Base-by-base conservation (phyloP, 2,888 invertebrate genomes). In the Drosophila mercatorum region DNA sequence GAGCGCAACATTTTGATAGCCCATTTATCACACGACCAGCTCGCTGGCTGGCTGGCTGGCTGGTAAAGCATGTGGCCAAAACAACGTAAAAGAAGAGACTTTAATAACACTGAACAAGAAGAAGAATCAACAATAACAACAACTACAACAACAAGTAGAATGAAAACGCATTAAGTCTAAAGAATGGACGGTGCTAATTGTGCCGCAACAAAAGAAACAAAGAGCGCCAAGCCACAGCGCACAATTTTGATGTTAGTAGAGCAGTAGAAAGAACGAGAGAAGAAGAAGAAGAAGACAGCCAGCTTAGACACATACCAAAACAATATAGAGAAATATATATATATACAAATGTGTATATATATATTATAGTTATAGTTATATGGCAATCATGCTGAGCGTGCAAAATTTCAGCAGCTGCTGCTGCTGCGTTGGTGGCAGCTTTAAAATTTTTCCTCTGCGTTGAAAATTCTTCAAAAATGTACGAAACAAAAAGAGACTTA, bases 151-250 rank as follows among this genome's bases (percentile, higher is more conserved):
- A n/a, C 17, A 47, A 28, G 8, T 31, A 36, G 38, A 51, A 66
- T 38, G 60, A 72, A 70, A 70, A 59, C 49, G 75, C 74, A 83
- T 83, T 83, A 83, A 66, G 65, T 69, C 51, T 46, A 55, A 74
- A 75, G 83, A 86, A 81, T 83, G 72, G 74, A 72, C 67, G 70
- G 51, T 70, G 78, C 87, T 86, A 83, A 83, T 83, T 83, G 83
- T 80, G 81, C 77, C 68, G 67, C 64, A 84, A 81, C 72, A 81
- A 81, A 68, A 81, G 66, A 76, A 61, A 80, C 61, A 55, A 72
- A 66, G 52, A 56, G 43, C 71, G 31, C 49, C 22, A 22, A 51
- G 44, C 22, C 38, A 62, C 44, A 47, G n/a, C 66, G 49, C 60
- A 69, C 55, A 67, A 49, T 77, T 77, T 77, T 78, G 78, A 77